Evolutionary conservation across 2,113 vertebrate species (phyloP), one percentile per base, ranked within the genome.

Genomic region (Anthoscopus minutus): DNA sequence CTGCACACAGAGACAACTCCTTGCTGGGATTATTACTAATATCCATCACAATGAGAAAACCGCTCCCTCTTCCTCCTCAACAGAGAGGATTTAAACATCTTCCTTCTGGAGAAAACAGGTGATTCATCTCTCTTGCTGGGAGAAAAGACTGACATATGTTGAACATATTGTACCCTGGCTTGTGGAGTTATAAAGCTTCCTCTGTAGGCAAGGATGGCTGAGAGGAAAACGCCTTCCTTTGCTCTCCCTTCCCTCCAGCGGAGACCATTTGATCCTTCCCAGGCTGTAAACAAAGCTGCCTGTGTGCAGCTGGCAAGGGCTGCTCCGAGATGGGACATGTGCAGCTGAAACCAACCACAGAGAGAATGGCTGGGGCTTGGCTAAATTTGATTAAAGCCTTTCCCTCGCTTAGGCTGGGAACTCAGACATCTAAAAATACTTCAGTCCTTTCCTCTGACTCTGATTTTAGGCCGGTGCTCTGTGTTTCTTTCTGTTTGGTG

Each of bases 361-460:
- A 84, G 78, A 94, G 93, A 92, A 86, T 35, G 91, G 80, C 81
- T 94, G 89, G 71, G 83, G 37, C 71, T 83, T 13, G 64, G 57
- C 74, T 92, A 45, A 40, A 82, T 77, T 23, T 87, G 89, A 94
- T 94, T 94, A 50, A 95, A 97, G 83, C 67, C 65, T 35, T 73
- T 91, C 88, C 73, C 79, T 92, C 67, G 7, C 74, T 93, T 27
- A 18, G 83, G 37, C 85, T 86, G 88, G 71, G 57, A 91, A 94
- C 73, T 21, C 89, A 95, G 91, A 81, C 86, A n/a, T 31, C 86
- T 96, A 89, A 95, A 94, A 94, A 93, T 92, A 94, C 30, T 77
- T 66, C 21, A 53, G 44, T 35, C 71, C 53, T 86, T 74, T 50
- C 57, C 77, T 87, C 88, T 91, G 84, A 51, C 69, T 91, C 77